These are phyloP conservation scores for Melierax canorus DNA, from an alignment of 2,113 vertebrate genomes.

Conservation along the genomic window DNA sequence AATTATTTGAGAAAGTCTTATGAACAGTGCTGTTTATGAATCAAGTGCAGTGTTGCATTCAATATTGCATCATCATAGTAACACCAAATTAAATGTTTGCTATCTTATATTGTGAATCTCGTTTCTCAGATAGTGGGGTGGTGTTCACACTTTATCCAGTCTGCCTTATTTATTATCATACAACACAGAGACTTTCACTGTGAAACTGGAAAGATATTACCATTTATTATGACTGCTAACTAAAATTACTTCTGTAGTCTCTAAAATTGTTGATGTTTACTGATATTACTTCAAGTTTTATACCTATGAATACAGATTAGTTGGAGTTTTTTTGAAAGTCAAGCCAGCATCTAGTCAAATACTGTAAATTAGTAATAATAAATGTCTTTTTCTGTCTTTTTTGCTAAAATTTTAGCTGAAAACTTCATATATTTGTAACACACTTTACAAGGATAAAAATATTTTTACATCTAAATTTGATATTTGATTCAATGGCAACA, in stretches of 20 bases:
- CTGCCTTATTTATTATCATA: neutral
- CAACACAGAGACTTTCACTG: neutral
- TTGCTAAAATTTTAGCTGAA: neutral
- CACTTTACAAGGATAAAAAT: conserved; percentile 22
- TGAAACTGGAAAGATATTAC: neutral
- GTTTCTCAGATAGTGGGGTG: neutral
- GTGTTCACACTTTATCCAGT: neutral
- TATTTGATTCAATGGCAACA: neutral
- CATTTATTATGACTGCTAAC: neutral
- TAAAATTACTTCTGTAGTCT: neutral
- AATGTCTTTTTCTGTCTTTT: neutral
- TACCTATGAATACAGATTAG: neutral
- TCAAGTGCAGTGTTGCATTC: neutral
- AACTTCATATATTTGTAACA: neutral
- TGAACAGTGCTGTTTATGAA: neutral
- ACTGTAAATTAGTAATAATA: neutral
- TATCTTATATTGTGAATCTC: neutral
- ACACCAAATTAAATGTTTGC: conserved; percentile 7
- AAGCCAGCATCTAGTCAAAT: neutral
- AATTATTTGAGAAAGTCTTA: neutral
- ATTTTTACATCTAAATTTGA: conserved; percentile 9
- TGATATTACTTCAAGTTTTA: neutral
- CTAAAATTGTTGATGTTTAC: neutral
- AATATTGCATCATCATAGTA: neutral
- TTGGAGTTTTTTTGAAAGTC: neutral